phyloP scores from a whole-genome alignment of 2,113 vertebrate species.

The Rafetus swinhoei region DNA sequence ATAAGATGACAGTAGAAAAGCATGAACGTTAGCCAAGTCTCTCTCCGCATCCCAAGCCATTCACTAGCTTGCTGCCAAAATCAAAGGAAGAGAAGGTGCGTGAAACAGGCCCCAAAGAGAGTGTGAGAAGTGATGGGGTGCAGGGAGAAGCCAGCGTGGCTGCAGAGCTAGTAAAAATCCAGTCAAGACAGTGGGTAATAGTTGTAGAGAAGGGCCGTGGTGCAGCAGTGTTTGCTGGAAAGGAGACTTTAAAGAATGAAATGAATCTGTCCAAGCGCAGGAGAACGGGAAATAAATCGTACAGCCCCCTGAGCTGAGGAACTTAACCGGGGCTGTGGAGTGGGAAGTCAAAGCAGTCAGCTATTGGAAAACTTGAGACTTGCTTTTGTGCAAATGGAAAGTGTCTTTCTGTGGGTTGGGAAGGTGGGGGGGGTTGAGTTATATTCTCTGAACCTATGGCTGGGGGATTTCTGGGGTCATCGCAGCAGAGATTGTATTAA shows the following conservation, averaged over 20 bases:
- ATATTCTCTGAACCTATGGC: background rate
- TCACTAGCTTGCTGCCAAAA: background rate
- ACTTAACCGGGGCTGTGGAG: background rate
- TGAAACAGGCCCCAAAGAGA: background rate
- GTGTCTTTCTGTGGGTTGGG: background rate
- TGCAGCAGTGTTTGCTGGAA: background rate
- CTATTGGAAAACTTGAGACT: background rate
- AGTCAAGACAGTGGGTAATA: background rate
- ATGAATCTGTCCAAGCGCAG: background rate
- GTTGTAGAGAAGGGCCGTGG: constrained; percentile 6
- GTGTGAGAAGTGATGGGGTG: background rate
- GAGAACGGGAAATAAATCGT: background rate
- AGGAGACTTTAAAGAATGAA: background rate
- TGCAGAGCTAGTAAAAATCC: background rate
- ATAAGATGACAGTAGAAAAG: constrained; percentile 74
- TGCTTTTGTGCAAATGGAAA: accelerated
- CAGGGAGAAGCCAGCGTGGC: accelerated
- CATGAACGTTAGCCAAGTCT: background rate
- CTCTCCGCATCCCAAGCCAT: accelerated
- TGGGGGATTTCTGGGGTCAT: background rate
- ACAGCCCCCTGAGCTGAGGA: accelerated
- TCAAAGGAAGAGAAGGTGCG: background rate
- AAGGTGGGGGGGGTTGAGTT: background rate
- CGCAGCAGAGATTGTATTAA: background rate
- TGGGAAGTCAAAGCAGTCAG: background rate